Evolutionary conservation across 2,797 vertebrate genomes (phyloP).

Genomic region (Gymnodraco acuticeps): DNA sequence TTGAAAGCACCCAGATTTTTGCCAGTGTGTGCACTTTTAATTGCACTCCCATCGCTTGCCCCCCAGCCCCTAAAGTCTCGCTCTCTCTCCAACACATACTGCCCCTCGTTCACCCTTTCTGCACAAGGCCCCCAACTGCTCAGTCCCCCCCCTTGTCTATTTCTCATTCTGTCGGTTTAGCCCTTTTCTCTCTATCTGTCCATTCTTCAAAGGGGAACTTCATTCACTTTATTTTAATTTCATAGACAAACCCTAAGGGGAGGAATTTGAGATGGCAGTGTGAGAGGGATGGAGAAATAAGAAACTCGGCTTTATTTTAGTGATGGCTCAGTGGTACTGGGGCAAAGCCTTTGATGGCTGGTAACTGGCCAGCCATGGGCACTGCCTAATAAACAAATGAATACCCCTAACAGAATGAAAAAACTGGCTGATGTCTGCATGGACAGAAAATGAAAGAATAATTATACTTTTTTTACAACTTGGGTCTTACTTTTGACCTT

Average conservation of each 20-base stretch:
- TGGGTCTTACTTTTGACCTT: conserved; percentile 14
- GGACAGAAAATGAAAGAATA: conserved; percentile 14
- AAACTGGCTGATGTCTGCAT: conserved; percentile 42
- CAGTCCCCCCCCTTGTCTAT: conserved; percentile 61
- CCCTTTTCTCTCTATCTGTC: conserved; percentile 81
- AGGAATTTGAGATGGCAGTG: conserved; percentile 66
- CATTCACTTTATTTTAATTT: conserved; percentile 88
- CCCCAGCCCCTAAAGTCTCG: conserved; percentile 72
- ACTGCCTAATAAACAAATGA: conserved; percentile 67
- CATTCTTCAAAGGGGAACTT: conserved; percentile 87
- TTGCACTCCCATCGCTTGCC: conserved; percentile 85
- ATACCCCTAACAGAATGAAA: conserved; percentile 48
- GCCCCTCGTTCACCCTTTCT: conserved; percentile 73
- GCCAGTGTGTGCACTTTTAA: conserved; percentile 89
- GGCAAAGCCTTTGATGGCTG: conserved; percentile 76
- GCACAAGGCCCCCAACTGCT: conserved; percentile 62
- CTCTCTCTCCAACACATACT: conserved; percentile 47
- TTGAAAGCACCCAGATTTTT: conserved; percentile 84
- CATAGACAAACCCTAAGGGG: conserved; percentile 81
- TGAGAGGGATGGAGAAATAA: conserved; percentile 67
- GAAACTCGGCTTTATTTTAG: conserved; percentile 76
- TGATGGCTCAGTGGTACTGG: conserved; percentile 68
- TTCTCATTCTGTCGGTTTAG: conserved; percentile 73
- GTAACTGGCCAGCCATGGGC: conserved; percentile 65
- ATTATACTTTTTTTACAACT: conserved; percentile 13